Base-by-base conservation (phyloP, 1,140 invertebrate genomes). In the Euwallacea similis region DNA sequence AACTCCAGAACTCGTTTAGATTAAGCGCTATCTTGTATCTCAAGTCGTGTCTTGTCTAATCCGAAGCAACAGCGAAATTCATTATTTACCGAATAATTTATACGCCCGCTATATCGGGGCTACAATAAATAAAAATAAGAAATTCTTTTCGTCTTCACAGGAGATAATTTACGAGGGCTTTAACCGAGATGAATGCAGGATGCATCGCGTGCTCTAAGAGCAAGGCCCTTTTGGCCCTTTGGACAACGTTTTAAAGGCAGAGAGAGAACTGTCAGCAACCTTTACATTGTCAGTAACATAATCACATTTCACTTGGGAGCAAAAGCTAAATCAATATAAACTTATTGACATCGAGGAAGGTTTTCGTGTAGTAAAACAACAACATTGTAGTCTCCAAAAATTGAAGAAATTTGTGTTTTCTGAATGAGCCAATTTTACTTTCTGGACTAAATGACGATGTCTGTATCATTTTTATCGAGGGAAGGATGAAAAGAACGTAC, bases 161-260 rank as follows among this genome's bases (percentile, higher is more conserved):
- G n/a, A 65, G 50, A 66, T 64, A 53, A 66, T 64, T 71, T 71
- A 66, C 55, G 64, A 50, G 63, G 41, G 54, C 47, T 68, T 61
- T 71, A 71, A 71, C 62, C 60, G 46, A 66, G 62, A 71, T 56
- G 64, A 71, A 71, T 71, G 69, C 65, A 60, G 64, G 69, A 65
- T 66, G 54, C 46, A 65, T 71, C 64, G 69, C 69, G 63, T 71
- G 69, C 9, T 63, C 43, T 33, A 63, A 13, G 77, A 64, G 41
- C 56, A 58, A 53, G 75, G 68, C 10, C 76, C 77, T 72, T 76
- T 76, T 9, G 77, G 74, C 9, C 78, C 55, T 47, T 65, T 47
- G 53, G 78, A 68, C 78, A 79, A 33, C 21, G 21, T 33, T 33
- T 33, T 33, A 33, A 33, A 33, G 21, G 21, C 21, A 33, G 21